Percentiles rank a stretch among this genome's conserved stretches.
These are phyloP conservation scores for Pogonomyrmex californicus DNA, from an alignment of 1,140 invertebrate genomes.

Conservation along the genomic window DNA sequence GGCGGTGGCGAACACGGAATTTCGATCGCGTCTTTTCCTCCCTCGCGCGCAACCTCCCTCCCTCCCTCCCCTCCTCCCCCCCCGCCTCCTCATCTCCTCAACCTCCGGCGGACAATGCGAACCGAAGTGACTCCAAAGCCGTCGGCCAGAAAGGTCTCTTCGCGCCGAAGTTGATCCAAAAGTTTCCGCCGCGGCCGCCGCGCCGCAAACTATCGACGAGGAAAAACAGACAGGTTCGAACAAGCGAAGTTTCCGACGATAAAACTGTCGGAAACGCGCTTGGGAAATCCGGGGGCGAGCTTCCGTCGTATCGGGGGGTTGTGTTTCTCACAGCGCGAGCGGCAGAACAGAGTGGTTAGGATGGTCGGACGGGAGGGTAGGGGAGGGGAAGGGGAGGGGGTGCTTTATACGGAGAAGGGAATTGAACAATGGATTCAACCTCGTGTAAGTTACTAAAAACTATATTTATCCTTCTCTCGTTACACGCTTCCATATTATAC, in stretches of 20 bases:
- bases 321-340: conserved; percentile 43
- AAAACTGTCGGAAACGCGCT: conserved; percentile 59
- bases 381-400: neutral
- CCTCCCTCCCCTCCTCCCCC: neutral
- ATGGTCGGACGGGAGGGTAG: neutral
- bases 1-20: conserved; percentile 32
- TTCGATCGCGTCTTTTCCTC: conserved; percentile 48
- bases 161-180: conserved; percentile 55
- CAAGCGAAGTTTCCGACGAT: conserved; percentile 62
- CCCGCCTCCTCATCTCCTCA: too few relatives aligned
- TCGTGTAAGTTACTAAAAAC: conserved; percentile 19
- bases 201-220: conserved; percentile 54
- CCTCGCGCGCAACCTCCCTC: neutral
- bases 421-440: conserved; percentile 20
- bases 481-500: neutral
- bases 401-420: neutral
- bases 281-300: conserved; percentile 49
- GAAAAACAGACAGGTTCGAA: conserved; percentile 60
- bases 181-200: conserved; percentile 34
- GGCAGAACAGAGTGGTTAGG: neutral
- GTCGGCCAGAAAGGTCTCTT: conserved; percentile 42
- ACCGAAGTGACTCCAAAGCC: conserved; percentile 56
- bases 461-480: conserved; percentile 16
- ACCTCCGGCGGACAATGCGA: conserved; percentile 44
- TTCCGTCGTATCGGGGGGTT: conserved; percentile 46